Percentiles rank a stretch among this genome's conserved stretches.
phyloP scores from a whole-genome alignment of 2,113 vertebrate species.

The Dromas ardeola region DNA sequence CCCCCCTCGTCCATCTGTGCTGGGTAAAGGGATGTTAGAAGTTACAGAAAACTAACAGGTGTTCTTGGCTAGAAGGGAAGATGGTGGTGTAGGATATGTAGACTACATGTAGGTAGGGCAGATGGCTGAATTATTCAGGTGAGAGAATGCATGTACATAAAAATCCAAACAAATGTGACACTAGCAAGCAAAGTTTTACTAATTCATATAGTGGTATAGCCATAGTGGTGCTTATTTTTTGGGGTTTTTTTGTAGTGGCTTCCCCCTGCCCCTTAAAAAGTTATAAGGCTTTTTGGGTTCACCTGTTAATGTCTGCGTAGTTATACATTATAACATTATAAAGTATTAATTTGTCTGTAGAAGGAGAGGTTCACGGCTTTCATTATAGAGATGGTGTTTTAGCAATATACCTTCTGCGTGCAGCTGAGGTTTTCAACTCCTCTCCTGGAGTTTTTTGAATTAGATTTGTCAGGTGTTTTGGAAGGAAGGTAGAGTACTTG shows the following conservation, averaged over 20 bases:
- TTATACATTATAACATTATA: not conserved
- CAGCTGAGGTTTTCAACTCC: not conserved
- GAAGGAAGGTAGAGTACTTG: not conserved
- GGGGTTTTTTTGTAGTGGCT: not conserved
- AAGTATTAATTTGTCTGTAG: not conserved
- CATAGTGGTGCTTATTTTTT: not conserved
- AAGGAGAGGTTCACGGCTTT: not conserved
- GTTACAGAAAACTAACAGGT: not conserved
- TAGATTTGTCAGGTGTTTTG: not conserved
- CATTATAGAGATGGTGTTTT: fast-evolving
- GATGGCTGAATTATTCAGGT: not conserved
- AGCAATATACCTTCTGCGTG: not conserved
- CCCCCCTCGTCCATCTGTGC: too few species aligned
- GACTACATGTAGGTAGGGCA: not conserved
- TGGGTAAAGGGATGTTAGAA: not conserved
- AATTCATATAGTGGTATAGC: fast-evolving
- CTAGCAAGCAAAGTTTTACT: not conserved
- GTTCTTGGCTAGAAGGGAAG: not conserved
- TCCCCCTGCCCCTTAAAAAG: not conserved
- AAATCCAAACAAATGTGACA: fast-evolving
- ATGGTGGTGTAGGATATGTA: not conserved
- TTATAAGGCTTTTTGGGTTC: not conserved
- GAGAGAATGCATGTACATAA: not conserved
- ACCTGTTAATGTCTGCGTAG: not conserved
- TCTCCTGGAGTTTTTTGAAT: not conserved